These are phyloP conservation scores for Sialis fuliginosa DNA, from an alignment of 2,888 invertebrate genomes.

Conservation along the genomic window DNA sequence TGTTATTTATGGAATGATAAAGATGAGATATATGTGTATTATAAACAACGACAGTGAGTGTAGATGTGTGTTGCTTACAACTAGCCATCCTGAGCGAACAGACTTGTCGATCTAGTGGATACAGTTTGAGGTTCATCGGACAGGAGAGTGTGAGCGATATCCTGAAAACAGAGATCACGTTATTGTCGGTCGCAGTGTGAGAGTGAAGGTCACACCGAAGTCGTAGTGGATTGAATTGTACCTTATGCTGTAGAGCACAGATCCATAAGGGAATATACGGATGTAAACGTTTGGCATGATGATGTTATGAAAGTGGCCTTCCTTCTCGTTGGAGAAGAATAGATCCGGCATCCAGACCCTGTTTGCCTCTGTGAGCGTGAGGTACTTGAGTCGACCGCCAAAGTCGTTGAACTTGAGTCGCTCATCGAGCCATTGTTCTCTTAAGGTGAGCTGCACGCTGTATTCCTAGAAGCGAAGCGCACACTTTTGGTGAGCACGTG, in stretches of 20 bases:
- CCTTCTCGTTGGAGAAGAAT: conserved; percentile 96
- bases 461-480: conserved; percentile 58
- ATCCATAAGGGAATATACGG: conserved; percentile 86
- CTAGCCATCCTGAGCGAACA: conserved; percentile 93
- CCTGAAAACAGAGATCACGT: conserved; percentile 30
- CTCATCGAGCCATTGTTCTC: conserved; percentile 94
- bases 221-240: conserved; percentile 20
- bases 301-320: conserved; percentile 93
- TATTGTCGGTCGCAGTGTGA: not conserved
- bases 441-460: conserved; percentile 92
- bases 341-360: conserved; percentile 98
- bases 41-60: conserved; percentile 2
- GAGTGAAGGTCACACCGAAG: not conserved
- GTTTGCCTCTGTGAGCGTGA: conserved; percentile 84
- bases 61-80: conserved; percentile 50
- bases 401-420: conserved; percentile 77
- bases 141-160: conserved; percentile 91
- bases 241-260: conserved; percentile 89
- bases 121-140: conserved; percentile 93
- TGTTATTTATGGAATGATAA: conserved; percentile 8
- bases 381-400: conserved; percentile 74
- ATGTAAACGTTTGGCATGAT: conserved; percentile 97
- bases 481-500: conserved; percentile 6
- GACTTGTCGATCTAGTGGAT: conserved; percentile 88
- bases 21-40: conserved; percentile 7